Percentiles rank a stretch among this genome's conserved stretches.
phyloP scores from a whole-genome alignment of 64 coral and sea anemone species.

The Porites lutea region DNA sequence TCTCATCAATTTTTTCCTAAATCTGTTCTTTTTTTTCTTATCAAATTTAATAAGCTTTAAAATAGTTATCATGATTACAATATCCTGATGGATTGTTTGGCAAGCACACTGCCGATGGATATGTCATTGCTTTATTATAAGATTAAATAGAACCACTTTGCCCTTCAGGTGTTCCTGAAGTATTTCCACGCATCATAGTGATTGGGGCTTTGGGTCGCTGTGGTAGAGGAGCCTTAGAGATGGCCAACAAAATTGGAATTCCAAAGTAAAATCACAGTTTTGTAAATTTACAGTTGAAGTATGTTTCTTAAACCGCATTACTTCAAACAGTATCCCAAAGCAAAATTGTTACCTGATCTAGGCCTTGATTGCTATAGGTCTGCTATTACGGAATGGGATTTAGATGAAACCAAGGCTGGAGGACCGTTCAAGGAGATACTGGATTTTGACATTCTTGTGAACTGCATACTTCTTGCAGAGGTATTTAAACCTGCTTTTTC shows the following conservation, averaged over 20 bases:
- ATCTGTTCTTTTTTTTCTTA: too few relatives aligned
- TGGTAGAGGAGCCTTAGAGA: constrained; percentile 82
- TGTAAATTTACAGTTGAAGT: too few relatives aligned
- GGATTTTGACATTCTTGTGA: constrained; percentile 72
- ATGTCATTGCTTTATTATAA: neutral
- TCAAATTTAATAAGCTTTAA: too few relatives aligned
- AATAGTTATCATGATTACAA: too few relatives aligned
- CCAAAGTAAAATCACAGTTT: constrained; percentile 53
- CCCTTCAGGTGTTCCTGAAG: constrained; percentile 50
- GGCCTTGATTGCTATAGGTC: constrained; percentile 10
- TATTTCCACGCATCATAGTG: constrained; percentile 71
- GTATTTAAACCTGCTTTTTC: neutral
- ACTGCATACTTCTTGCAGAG: constrained; percentile 44
- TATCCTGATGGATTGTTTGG: too few relatives aligned
- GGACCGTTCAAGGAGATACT: constrained; percentile 70
- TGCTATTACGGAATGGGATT: constrained; percentile 64
- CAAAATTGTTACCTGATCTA: neutral
- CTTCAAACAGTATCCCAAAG: constrained; percentile 44
- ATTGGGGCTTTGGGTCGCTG: constrained; percentile 91
- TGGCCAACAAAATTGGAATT: constrained; percentile 85
- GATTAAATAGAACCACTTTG: neutral
- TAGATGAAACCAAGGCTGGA: constrained; percentile 71
- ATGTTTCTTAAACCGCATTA: too few relatives aligned
- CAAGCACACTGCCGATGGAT: neutral
- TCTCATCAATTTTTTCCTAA: too few relatives aligned